Evolutionary conservation across 2,797 vertebrate species (phyloP).

Genomic region (Pseudochaenichthys georgianus): DNA sequence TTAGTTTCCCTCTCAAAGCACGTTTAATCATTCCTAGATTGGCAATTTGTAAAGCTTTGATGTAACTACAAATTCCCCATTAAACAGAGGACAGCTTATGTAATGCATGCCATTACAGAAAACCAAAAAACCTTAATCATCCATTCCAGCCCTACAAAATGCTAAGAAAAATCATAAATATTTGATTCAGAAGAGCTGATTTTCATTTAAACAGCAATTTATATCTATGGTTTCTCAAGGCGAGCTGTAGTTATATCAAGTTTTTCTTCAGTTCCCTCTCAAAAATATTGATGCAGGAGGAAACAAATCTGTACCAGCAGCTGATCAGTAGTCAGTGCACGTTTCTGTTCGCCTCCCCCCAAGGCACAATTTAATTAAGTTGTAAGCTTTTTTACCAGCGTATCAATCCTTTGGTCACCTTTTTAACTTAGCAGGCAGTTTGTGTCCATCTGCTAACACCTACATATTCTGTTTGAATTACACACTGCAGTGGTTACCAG

Average conservation of each 20-base stretch:
- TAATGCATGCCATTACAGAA: slow-evolving; percentile 10
- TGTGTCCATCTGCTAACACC: slow-evolving; percentile 2
- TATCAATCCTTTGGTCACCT: slow-evolving; percentile 27
- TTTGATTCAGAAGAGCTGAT: slow-evolving; percentile 14
- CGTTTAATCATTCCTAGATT: background rate
- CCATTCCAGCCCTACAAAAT: slow-evolving; percentile 7
- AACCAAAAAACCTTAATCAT: background rate
- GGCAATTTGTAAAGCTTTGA: background rate
- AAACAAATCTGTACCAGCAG: slow-evolving; percentile 20
- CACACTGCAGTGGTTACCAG: slow-evolving; percentile 42
- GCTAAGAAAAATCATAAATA: background rate
- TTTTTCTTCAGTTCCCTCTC: slow-evolving; percentile 5
- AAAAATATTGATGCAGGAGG: slow-evolving; percentile 11
- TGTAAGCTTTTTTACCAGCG: slow-evolving; percentile 23
- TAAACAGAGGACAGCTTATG: slow-evolving; percentile 8
- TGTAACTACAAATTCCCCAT: slow-evolving; percentile 3
- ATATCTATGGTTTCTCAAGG: slow-evolving; percentile 5
- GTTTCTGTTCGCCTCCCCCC: slow-evolving; percentile 23
- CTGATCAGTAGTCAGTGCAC: slow-evolving; percentile 58
- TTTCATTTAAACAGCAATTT: slow-evolving; percentile 22
- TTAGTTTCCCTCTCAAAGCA: slow-evolving; percentile 1
- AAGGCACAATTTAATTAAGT: slow-evolving; percentile 41
- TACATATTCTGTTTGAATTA: slow-evolving; percentile 44
- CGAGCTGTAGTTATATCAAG: background rate
- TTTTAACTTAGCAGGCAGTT: slow-evolving; percentile 21